Base-by-base conservation (phyloP, 2,797 vertebrate genomes). In the Sorex maritimensis region DNA sequence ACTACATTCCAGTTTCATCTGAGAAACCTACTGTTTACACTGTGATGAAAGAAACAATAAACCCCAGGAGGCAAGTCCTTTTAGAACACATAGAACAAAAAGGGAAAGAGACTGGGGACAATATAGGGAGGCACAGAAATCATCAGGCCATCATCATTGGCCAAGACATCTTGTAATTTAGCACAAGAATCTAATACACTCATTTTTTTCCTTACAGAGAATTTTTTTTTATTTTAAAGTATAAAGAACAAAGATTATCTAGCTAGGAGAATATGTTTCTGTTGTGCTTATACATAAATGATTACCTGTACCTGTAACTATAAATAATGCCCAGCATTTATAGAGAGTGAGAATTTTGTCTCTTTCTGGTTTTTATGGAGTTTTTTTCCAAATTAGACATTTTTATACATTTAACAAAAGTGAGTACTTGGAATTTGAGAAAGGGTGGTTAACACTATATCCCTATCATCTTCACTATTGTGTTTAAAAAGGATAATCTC, bases 221-320 rank as follows among this genome's bases (percentile, higher is more conserved):
- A 46, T 84, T 34, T 34, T 30, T 86, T 93, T 86, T 28, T 63
- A 28, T 88, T 72, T 80, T 80, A 46, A 87, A 46, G 24, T 63
- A 0, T 68, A 34, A 73, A 85, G 44, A 81, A 84, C 15, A 34
- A 74, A 75, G 24, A 61, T 8, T 80, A n/a, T 78, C 38, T 89
- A 8, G 75, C 68, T 74, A 1, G 0, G 14, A 30, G 41, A 84
- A 46, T 68, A 0, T 52, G 41, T 78, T 86, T 92, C 72, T 79
- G 75, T 77, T 86, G 24, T 82, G 82, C 38, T 15, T 14, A 75
- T 89, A 23, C 21, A 49, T 84, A 88, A 78, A 71, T 61, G 34
- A 86, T 82, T 74, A 81, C 34, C 52, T 0, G 49, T 23, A 28
- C 13, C 15, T 21, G 24, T 24, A 61, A 46, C 58, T 93, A 58